Conservation (phyloP, 2,888 invertebrate genomes). For the Heliconius ismenius region DNA sequence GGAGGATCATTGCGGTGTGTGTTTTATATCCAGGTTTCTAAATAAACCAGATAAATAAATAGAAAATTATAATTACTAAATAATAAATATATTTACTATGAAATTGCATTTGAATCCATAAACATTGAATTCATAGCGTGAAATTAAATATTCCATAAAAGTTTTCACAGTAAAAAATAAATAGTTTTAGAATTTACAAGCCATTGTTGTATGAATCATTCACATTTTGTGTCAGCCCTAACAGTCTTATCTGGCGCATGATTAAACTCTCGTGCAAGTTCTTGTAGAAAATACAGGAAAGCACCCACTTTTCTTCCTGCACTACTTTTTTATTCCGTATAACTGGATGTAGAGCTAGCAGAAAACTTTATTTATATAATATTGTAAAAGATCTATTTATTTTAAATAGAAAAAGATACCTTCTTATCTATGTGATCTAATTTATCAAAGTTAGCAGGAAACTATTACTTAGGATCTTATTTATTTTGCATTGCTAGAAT, state of each 20-base stretch:
- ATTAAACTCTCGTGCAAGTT: constrained; percentile 70
- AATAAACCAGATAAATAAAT: too few species aligned
- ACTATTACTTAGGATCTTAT: background rate
- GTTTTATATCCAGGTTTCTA: background rate
- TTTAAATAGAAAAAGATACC: background rate
- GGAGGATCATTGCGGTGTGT: too few species aligned
- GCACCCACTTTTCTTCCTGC: constrained; percentile 64
- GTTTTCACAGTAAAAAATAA: background rate
- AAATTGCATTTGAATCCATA: background rate
- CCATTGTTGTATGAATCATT: constrained; percentile 10
- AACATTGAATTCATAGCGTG: too few species aligned
- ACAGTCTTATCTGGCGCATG: constrained; percentile 66
- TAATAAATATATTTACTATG: background rate
- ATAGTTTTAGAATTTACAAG: background rate
- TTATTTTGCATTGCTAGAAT: too few species aligned
- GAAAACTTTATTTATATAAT: background rate
- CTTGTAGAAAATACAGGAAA: constrained; percentile 69
- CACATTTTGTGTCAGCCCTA: constrained; percentile 54
- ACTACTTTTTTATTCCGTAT: constrained; percentile 66
- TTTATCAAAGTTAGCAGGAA: background rate
- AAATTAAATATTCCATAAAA: background rate
- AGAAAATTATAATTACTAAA: background rate
- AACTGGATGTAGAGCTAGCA: constrained; percentile 55
- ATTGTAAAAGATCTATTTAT: background rate
- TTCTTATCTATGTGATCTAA: background rate